Percentiles rank a stretch among this genome's conserved stretches.
Evolutionary conservation across 2,888 invertebrate genomes (phyloP).

Genomic region (Dryocosmus kuriphilus): DNA sequence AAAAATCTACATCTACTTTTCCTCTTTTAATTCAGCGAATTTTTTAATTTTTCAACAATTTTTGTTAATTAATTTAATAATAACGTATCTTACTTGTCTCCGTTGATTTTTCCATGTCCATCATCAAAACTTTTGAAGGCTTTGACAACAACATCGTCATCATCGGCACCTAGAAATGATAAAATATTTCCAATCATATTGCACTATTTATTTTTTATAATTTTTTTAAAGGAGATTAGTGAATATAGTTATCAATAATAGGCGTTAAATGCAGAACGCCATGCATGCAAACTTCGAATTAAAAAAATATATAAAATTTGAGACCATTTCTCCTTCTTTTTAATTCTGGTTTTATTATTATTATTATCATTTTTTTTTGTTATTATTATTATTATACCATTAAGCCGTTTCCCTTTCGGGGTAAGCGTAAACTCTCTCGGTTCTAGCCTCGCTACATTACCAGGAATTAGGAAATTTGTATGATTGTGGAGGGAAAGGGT

Average conservation of each 20-base stretch:
- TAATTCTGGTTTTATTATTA: too few species aligned
- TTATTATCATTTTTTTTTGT: too few species aligned
- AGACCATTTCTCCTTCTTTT: too few species aligned
- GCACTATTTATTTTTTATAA: too few species aligned
- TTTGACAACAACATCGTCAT: constrained; percentile 93
- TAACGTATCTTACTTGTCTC: constrained; percentile 82
- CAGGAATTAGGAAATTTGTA: too few species aligned
- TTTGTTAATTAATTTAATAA: not conserved
- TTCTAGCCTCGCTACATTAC: too few species aligned
- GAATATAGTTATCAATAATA: not conserved
- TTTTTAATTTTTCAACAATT: not conserved
- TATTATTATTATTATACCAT: too few species aligned
- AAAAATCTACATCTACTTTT: not conserved
- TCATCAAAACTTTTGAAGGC: constrained; percentile 94
- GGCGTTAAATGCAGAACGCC: not conserved
- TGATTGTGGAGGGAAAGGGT: too few species aligned
- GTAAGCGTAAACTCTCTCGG: too few species aligned
- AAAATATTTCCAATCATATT: not conserved
- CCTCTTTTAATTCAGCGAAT: not conserved
- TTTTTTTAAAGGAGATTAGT: not conserved
- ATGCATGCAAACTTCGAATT: not conserved
- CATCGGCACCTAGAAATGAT: constrained; percentile 83
- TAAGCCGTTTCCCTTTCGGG: too few species aligned
- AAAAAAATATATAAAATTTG: not conserved
- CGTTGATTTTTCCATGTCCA: constrained; percentile 91